A percentile compares a stretch with the other conserved stretches of the same genome.
These are phyloP conservation scores for Cataglyphis rosenhaueri DNA, from an alignment of 2,888 invertebrate species.

Conservation along the genomic window DNA sequence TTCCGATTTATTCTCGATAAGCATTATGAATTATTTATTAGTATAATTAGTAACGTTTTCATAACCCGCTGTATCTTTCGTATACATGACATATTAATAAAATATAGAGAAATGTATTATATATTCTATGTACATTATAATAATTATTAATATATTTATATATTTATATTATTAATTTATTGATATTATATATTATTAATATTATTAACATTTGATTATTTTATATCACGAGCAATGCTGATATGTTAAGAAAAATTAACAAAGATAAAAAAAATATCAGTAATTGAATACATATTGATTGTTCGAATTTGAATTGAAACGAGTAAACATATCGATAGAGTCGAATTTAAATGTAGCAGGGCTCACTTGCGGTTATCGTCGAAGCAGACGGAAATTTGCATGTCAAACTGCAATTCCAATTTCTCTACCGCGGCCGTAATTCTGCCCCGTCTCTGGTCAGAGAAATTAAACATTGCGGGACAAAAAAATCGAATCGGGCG, in stretches of 20 bases:
- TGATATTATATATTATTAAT: neutral
- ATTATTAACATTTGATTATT: neutral
- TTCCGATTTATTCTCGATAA: neutral
- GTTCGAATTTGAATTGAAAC: neutral
- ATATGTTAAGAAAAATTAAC: neutral
- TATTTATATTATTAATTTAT: neutral
- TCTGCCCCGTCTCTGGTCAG: neutral
- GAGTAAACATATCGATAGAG: slow-evolving; percentile 6
- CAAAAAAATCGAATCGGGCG: slow-evolving; percentile 23
- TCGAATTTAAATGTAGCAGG: slow-evolving; percentile 11
- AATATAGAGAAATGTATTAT: slow-evolving; percentile 1
- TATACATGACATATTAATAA: neutral
- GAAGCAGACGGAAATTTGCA: slow-evolving; percentile 19
- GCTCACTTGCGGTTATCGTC: slow-evolving; percentile 27
- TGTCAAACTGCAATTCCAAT: slow-evolving; percentile 34
- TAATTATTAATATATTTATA: neutral
- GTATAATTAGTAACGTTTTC: neutral
- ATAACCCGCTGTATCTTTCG: neutral
- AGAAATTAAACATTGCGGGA: slow-evolving; percentile 32
- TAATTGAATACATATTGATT: neutral
- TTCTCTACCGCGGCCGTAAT: slow-evolving; percentile 21
- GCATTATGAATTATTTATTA: slow-evolving; percentile 25
- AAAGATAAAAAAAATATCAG: neutral
- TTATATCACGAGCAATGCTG: neutral
- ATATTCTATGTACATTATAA: neutral